A percentile compares a stretch with the other conserved stretches of the same genome.
phyloP scores from a whole-genome alignment of 1,140 invertebrate genomes.

The Cheumatopsyche charites region DNA sequence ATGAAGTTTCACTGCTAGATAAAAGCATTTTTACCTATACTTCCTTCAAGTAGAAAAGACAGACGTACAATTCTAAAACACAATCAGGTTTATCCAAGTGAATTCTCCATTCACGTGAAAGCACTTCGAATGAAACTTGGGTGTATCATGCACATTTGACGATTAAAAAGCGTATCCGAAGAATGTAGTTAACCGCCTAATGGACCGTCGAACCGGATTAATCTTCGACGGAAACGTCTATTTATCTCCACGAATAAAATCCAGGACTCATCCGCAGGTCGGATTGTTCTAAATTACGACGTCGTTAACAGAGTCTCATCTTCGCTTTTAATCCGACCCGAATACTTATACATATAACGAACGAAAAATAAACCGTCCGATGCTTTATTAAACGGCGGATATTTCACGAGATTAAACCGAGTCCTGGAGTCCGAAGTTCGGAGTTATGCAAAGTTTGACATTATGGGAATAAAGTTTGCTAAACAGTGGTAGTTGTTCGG shows the following conservation, averaged over 20 bases:
- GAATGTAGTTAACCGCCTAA: conserved; percentile 17
- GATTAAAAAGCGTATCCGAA: not conserved
- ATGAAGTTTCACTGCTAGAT: too few species aligned
- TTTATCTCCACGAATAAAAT: conserved; percentile 1
- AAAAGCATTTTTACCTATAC: too few species aligned
- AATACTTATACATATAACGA: not conserved
- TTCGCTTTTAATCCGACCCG: conserved; percentile 1
- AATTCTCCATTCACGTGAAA: too few species aligned
- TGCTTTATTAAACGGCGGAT: too few species aligned
- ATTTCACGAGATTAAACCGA: not conserved
- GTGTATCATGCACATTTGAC: too few species aligned
- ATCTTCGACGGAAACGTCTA: not conserved
- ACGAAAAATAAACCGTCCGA: not conserved
- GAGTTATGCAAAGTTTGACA: conserved; percentile 2
- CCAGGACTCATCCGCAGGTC: not conserved
- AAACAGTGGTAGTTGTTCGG: not conserved
- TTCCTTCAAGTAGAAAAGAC: too few species aligned
- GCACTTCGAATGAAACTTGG: too few species aligned
- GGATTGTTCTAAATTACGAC: not conserved
- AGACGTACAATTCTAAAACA: too few species aligned
- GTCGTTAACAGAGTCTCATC: not conserved
- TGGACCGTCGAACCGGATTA: conserved; percentile 2
- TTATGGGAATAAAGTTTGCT: conserved; percentile 21
- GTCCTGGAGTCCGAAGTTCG: not conserved
- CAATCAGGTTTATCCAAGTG: too few species aligned